These are phyloP conservation scores for Montipora foliosa DNA, from an alignment of 64 coral and sea anemone genomes.

Conservation along the genomic window DNA sequence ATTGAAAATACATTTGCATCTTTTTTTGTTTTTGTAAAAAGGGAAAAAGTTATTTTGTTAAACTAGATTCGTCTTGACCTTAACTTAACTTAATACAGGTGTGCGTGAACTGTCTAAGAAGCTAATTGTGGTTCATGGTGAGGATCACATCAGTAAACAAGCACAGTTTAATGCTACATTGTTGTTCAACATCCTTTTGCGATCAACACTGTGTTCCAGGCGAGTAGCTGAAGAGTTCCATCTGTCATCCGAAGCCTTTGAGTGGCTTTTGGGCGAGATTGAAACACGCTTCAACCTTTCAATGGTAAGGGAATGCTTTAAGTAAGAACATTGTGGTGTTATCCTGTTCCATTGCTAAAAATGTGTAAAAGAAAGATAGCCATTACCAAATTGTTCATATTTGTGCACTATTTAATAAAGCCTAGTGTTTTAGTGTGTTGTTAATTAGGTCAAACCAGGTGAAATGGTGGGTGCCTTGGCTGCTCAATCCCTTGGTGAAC, in stretches of 20 bases:
- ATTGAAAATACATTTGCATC: neutral
- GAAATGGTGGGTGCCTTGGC: conserved; percentile 99
- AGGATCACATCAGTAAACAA: conserved; percentile 98
- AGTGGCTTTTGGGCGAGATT: conserved; percentile 97
- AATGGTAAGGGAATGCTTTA: conserved; percentile 57
- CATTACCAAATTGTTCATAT: neutral
- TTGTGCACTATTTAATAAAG: neutral
- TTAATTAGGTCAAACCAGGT: conserved; percentile 86
- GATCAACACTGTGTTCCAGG: conserved; percentile 93
- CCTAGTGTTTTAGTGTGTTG: neutral
- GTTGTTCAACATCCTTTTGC: conserved; percentile 93
- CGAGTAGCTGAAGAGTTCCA: conserved; percentile 96
- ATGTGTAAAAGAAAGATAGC: too few relatives aligned
- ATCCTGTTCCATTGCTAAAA: too few relatives aligned
- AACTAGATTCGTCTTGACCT: too few relatives aligned
- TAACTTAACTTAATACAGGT: conserved; percentile 34
- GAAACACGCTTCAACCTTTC: conserved; percentile 96
- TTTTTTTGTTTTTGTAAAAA: neutral
- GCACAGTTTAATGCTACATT: conserved; percentile 98
- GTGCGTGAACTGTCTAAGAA: conserved; percentile 94
- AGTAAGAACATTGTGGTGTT: neutral
- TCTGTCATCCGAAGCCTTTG: conserved; percentile 97
- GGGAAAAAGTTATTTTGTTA: neutral
- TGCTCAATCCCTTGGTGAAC: conserved; percentile 97
- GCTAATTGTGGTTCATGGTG: conserved; percentile 88